Conservation (phyloP, 2,888 invertebrate genomes). For the Hypercompe scribonia region DNA sequence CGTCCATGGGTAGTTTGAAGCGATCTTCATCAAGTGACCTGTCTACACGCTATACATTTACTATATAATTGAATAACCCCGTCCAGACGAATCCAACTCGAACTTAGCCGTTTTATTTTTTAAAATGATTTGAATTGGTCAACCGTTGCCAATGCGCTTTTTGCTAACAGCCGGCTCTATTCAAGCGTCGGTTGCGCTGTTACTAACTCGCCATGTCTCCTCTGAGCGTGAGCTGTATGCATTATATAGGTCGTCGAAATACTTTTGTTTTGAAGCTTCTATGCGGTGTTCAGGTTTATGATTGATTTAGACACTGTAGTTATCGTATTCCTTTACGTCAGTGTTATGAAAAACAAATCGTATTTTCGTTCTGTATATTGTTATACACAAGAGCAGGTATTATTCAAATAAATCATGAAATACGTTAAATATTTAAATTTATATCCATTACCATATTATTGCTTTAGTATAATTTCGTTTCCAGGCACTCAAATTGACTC, state of each 20-base stretch:
- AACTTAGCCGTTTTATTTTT: not conserved
- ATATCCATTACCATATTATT: too few species aligned
- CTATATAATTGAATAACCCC: too few species aligned
- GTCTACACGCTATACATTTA: too few species aligned
- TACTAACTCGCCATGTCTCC: not conserved
- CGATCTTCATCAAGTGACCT: too few species aligned
- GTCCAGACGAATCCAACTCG: not conserved
- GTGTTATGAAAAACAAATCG: not conserved
- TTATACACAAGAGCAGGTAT: not conserved
- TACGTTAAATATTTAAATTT: too few species aligned
- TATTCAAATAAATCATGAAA: too few species aligned
- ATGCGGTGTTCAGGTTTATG: not conserved
- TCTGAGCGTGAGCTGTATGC: not conserved
- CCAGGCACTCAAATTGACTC: too few species aligned
- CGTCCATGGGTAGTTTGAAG: too few species aligned
- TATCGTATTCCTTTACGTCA: not conserved
- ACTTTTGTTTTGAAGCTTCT: not conserved
- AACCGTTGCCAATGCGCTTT: not conserved
- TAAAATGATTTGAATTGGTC: not conserved
- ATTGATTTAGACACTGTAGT: not conserved
- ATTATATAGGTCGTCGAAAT: not conserved
- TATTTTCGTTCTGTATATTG: not conserved
- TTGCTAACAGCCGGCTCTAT: not conserved
- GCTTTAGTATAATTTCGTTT: too few species aligned
- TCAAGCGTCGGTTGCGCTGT: not conserved